A percentile compares a stretch with the other conserved stretches of the same genome.
These are phyloP conservation scores for Aromia moschata DNA, from an alignment of 2,888 invertebrate species.

Conservation along the genomic window DNA sequence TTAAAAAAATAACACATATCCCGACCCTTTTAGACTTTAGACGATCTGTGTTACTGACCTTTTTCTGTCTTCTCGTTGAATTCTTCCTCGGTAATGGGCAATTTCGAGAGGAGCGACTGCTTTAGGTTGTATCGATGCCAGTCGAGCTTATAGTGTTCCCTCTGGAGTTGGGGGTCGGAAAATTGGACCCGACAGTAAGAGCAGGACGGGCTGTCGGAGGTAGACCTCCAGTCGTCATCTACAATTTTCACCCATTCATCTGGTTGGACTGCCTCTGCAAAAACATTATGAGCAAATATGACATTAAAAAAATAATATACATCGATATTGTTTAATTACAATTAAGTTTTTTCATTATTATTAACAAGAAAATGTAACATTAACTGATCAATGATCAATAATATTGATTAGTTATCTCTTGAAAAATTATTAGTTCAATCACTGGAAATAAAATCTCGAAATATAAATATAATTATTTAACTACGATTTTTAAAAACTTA, in stretches of 20 bases:
- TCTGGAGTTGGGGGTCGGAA: constrained; percentile 70
- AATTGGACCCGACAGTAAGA: constrained; percentile 68
- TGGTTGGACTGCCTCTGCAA: constrained; percentile 29
- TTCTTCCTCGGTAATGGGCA: constrained; percentile 67
- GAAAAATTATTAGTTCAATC: too few species aligned
- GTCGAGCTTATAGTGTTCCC: constrained; percentile 81
- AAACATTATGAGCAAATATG: constrained; percentile 6
- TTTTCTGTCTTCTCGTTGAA: constrained; percentile 66
- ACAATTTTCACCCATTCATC: too few species aligned
- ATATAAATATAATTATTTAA: too few species aligned
- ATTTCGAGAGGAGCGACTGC: constrained; percentile 70
- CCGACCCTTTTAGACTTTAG: not conserved
- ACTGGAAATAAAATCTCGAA: too few species aligned
- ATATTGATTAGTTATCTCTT: not conserved
- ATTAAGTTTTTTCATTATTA: not conserved
- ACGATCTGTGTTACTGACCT: constrained; percentile 33
- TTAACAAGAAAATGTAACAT: not conserved
- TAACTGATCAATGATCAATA: not conserved
- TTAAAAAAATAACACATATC: not conserved
- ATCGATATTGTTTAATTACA: not conserved
- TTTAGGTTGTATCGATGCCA: constrained; percentile 88
- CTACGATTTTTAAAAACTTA: constrained; percentile 14
- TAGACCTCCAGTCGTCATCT: constrained; percentile 30
- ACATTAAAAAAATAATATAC: not conserved
- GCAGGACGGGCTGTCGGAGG: constrained; percentile 59